Conservation (phyloP, 2,888 invertebrate species). For the Ichneumon xanthorius region DNA sequence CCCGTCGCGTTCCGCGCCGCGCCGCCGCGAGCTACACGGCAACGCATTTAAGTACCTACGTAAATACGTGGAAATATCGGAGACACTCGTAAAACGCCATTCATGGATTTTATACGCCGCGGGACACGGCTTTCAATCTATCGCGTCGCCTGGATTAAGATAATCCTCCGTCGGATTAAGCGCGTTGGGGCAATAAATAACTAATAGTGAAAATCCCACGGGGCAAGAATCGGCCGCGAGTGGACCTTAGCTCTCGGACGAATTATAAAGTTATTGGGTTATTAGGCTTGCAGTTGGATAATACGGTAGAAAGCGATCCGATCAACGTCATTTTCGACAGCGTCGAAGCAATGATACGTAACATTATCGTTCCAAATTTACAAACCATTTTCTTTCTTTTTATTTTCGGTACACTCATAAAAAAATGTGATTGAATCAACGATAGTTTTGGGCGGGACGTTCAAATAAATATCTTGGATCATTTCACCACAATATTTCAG, state of each 20-base stretch:
- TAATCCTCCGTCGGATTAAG: slow-evolving; percentile 28
- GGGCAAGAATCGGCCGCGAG: neutral
- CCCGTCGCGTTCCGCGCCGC: neutral
- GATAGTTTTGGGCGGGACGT: too few relatives aligned
- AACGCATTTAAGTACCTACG: slow-evolving; percentile 42
- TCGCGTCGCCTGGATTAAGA: slow-evolving; percentile 38
- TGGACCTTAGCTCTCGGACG: neutral
- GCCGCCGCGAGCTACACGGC: neutral
- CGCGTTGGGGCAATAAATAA: slow-evolving; percentile 37
- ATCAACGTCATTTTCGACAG: neutral
- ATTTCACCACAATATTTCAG: too few relatives aligned
- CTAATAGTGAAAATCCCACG: slow-evolving; percentile 6
- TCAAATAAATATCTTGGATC: too few relatives aligned
- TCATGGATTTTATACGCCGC: slow-evolving; percentile 27
- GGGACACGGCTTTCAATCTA: slow-evolving; percentile 44
- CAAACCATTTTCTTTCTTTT: neutral
- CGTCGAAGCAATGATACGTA: neutral
- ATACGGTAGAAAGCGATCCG: neutral
- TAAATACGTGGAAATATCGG: slow-evolving; percentile 56
- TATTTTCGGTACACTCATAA: too few relatives aligned
- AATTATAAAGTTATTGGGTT: neutral
- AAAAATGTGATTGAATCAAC: too few relatives aligned
- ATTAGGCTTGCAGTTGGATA: neutral
- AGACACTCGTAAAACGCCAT: slow-evolving; percentile 57
- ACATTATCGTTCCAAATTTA: neutral